Conservation (phyloP, 2,113 vertebrate species). For the Apodemus sylvaticus region DNA sequence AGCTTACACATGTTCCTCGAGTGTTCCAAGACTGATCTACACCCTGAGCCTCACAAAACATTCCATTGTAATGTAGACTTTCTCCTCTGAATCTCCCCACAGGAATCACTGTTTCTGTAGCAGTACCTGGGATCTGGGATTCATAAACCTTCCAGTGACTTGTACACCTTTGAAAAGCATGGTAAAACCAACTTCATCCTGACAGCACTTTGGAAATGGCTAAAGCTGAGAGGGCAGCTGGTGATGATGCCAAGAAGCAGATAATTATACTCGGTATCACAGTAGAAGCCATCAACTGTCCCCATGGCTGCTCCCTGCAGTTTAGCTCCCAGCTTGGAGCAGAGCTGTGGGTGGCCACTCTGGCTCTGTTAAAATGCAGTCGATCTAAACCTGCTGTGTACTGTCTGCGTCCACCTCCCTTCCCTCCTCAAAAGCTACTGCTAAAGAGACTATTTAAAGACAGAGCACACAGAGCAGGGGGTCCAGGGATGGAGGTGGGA, state of each 20-base stretch:
- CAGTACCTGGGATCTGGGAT: background rate
- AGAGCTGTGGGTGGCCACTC: background rate
- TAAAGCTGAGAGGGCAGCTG: background rate
- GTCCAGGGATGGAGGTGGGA: background rate
- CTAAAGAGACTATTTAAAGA: slow-evolving; percentile 13
- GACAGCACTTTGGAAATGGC: background rate
- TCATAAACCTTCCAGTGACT: background rate
- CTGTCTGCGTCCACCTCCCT: background rate
- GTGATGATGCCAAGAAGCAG: background rate
- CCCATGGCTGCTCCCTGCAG: background rate
- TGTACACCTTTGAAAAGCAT: background rate
- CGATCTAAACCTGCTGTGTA: background rate
- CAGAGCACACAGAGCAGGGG: background rate
- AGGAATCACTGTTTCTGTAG: background rate
- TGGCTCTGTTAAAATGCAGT: background rate
- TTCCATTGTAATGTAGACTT: background rate
- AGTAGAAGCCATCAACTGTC: background rate
- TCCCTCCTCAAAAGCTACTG: background rate
- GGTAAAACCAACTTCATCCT: background rate
- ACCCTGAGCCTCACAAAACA: background rate
- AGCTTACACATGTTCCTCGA: background rate
- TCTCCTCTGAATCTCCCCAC: no score
- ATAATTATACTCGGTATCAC: background rate
- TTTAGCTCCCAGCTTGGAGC: background rate
- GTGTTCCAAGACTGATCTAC: background rate